Base-by-base conservation (phyloP, 2,113 vertebrate species). In the Bagarius yarrelli region DNA sequence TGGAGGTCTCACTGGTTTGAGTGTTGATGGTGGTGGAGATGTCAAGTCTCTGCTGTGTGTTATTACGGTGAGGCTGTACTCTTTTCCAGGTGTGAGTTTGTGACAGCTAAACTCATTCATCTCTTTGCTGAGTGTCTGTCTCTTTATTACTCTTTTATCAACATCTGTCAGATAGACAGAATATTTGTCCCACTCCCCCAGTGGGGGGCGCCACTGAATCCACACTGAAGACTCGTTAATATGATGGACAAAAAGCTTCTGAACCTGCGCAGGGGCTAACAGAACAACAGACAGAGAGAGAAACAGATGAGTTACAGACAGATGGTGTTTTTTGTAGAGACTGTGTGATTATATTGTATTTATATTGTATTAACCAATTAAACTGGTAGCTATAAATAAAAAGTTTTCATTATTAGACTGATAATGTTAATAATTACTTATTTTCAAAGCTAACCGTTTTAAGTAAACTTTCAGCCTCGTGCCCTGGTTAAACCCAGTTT, bases 151-250 rank as follows among this genome's bases (percentile, higher is more conserved):
- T 36, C 86, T 50, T 1, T 89, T 74, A 27, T 91, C 87, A 34
- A 74, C 88, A 81, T 92, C 86, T 25, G 80, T 88, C 69, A 99
- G 89, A 5, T 92, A 90, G 55, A 94, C 91, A 4, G 90, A 93
- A 82, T 96, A 96, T 72, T 87, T 84, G 40, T 98, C 95, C 96
- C 96, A 97, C 59, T 96, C 94, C 0, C 95, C 92, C 0, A 30
- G 4, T 0, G 97, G 96, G 0, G 84, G 88, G 27, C 76, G 85
- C 97, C 97, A 99, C 87, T 87, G 89, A 66, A 95, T 79, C 1
- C 89, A 90, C 72, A 99, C 90, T 0, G 94, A 93, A 0, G 95
- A 91, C 84, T 99, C 95, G 27, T 94, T 94, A 25, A 90, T 88
- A 16, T 96, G 94, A 77, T 90, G 95, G 77, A 98, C 83, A 3